A percentile compares a stretch with the other conserved stretches of the same genome.
These are phyloP conservation scores for Gonatopus flavifemur DNA, from an alignment of 1,140 invertebrate genomes.

Conservation along the genomic window DNA sequence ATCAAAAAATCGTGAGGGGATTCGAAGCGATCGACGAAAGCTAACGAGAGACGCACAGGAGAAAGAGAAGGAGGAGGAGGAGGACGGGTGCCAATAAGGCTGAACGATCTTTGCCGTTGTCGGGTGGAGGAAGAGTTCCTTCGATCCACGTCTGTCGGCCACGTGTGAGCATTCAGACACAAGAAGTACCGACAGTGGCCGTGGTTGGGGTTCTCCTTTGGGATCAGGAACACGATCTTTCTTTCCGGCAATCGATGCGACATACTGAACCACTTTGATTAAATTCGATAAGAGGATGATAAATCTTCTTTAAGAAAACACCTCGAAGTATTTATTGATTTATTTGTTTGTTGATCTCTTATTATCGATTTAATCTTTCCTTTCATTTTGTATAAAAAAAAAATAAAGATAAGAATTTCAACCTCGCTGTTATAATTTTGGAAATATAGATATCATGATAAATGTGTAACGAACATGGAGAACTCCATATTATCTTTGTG, in stretches of 20 bases:
- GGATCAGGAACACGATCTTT: constrained; percentile 2
- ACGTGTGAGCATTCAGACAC: constrained; percentile 21
- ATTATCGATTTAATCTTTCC: too few species aligned
- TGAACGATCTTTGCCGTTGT: constrained; percentile 8
- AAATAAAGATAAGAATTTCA: too few species aligned
- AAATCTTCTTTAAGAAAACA: too few species aligned
- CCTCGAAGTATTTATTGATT: too few species aligned
- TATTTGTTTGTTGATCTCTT: too few species aligned
- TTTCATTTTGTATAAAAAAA: too few species aligned
- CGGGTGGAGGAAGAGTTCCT: constrained; percentile 1
- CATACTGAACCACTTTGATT: too few species aligned
- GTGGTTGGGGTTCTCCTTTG: neutral
- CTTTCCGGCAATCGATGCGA: neutral
- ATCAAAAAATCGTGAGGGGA: constrained; percentile 30
- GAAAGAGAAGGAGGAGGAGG: neutral
- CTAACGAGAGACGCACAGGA: neutral
- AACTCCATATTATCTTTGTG: too few species aligned
- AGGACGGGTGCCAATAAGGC: constrained; percentile 32
- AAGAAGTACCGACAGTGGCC: constrained; percentile 21
- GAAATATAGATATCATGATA: too few species aligned
- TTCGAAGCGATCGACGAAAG: constrained; percentile 21
- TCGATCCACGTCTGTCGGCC: constrained; percentile 19
- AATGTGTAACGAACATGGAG: too few species aligned
- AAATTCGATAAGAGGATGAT: too few species aligned
- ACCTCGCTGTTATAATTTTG: too few species aligned